Conservation (phyloP, 1,140 invertebrate species). For the Oscheius sp. region DNA sequence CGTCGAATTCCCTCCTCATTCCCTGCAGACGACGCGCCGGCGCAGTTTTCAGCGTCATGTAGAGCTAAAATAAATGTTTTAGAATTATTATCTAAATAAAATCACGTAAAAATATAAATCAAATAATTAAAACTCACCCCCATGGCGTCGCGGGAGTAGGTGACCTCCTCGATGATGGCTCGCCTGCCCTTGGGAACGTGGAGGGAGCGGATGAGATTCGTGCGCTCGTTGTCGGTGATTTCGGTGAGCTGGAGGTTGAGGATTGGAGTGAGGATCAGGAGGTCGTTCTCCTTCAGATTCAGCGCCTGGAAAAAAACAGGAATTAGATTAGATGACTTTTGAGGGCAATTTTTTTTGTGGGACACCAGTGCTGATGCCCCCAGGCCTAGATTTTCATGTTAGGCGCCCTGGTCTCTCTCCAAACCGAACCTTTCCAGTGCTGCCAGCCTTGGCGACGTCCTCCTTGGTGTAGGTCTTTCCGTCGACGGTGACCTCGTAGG, state of each 20-base stretch:
- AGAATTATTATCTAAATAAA: too few species aligned
- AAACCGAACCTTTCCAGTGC: too few species aligned
- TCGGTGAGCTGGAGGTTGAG: not conserved
- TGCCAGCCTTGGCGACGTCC: not conserved
- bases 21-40: not conserved
- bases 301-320: not conserved
- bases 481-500: not conserved
- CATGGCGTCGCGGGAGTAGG: not conserved
- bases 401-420: too few species aligned
- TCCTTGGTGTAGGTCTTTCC: not conserved
- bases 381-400: too few species aligned
- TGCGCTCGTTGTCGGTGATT: not conserved
- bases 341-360: too few species aligned
- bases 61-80: too few species aligned
- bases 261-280: not conserved
- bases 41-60: not conserved
- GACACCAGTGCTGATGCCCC: too few species aligned
- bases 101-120: too few species aligned
- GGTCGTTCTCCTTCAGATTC: constrained; percentile 2
- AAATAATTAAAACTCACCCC: too few species aligned
- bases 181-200: not conserved
- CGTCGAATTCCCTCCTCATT: not conserved
- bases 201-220: not conserved
- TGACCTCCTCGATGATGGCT: not conserved
- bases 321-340: not conserved